A percentile compares a stretch with the other conserved stretches of the same genome.
Evolutionary conservation across 2,888 invertebrate genomes (phyloP).

Genomic region (Colletes collaris): DNA sequence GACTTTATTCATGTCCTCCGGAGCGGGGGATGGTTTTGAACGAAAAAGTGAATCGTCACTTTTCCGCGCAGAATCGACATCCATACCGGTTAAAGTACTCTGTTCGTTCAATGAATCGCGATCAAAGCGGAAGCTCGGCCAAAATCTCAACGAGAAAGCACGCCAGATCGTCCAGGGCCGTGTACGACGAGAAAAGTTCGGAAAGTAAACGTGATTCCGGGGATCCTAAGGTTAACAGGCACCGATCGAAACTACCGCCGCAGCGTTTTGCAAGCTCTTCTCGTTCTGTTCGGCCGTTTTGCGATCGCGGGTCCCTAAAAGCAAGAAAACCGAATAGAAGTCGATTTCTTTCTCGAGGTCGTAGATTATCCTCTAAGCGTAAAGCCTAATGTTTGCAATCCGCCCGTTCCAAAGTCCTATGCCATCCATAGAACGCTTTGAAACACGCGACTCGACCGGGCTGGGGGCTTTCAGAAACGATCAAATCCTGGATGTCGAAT

Average conservation of each 20-base stretch:
- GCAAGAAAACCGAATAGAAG: conserved; percentile 22
- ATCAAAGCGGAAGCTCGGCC: conserved; percentile 1
- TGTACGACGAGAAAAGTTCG: conserved; percentile 43
- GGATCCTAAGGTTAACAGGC: conserved; percentile 23
- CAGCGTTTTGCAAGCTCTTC: conserved; percentile 22
- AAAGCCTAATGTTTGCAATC: conserved; percentile 30
- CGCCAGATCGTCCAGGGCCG: background rate
- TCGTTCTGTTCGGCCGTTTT: background rate
- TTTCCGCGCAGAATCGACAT: background rate
- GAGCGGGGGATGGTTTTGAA: background rate
- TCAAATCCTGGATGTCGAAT: conserved; percentile 30
- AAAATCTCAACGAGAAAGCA: background rate
- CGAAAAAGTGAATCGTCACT: background rate
- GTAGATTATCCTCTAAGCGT: conserved; percentile 34
- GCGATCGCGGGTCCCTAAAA: conserved; percentile 21
- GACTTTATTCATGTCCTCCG: background rate
- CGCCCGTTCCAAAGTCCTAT: conserved; percentile 30
- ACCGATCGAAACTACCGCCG: conserved; percentile 26
- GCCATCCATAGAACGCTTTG: background rate
- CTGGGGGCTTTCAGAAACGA: conserved; percentile 42
- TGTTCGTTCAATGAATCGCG: background rate
- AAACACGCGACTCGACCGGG: conserved; percentile 16
- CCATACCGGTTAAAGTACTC: too few species aligned
- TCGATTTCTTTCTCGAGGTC: conserved; percentile 23
- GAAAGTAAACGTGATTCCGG: conserved; percentile 47